Conservation (phyloP, 2,113 vertebrate genomes). For the Balaeniceps rex region DNA sequence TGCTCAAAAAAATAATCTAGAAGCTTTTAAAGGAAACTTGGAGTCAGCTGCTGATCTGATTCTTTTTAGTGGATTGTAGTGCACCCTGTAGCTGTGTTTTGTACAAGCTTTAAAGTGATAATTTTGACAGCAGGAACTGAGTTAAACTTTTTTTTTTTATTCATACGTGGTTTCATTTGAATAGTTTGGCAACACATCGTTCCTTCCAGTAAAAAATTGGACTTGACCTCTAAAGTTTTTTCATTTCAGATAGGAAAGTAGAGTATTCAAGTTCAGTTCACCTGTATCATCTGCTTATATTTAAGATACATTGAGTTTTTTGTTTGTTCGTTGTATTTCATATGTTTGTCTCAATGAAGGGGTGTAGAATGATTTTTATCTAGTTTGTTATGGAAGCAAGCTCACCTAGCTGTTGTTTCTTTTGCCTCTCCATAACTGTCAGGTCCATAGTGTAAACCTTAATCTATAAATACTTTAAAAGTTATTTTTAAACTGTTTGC, state of each 20-base stretch:
- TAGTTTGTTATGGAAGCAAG: neutral
- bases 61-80: neutral
- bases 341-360: neutral
- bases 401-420: neutral
- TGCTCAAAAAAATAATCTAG: neutral
- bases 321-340: neutral
- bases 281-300: neutral
- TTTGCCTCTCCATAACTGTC: neutral
- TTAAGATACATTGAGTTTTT: neutral
- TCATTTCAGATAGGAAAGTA: neutral
- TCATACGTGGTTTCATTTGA: neutral
- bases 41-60: neutral
- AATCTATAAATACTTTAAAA: neutral
- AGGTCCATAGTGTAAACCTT: neutral
- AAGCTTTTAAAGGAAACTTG: neutral
- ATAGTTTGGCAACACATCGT: neutral
- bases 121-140: neutral
- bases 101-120: neutral
- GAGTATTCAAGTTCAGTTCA: neutral
- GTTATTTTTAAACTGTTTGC: neutral
- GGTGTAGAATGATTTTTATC: neutral
- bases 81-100: neutral
- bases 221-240: neutral
- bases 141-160: neutral
- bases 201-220: neutral